Conservation (phyloP, 1,140 invertebrate species). For the Calycopis cecrops region DNA sequence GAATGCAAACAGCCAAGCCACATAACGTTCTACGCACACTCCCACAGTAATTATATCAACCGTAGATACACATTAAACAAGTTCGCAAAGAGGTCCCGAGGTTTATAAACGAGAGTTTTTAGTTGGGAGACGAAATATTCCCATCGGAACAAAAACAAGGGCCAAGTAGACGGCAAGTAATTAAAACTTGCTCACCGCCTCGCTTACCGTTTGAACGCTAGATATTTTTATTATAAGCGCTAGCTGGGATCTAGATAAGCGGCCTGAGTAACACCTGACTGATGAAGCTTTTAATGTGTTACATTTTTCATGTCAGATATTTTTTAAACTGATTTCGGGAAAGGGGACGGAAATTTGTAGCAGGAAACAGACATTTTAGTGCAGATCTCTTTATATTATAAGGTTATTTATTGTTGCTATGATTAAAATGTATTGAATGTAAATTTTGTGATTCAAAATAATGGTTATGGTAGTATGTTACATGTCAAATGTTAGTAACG, state of each 20-base stretch:
- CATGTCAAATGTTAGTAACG: too few species aligned
- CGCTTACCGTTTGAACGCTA: not conserved
- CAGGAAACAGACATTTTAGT: too few species aligned
- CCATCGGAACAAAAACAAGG: slow-evolving; percentile 42
- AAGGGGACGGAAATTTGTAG: too few species aligned
- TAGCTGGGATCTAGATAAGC: too few species aligned
- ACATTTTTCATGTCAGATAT: too few species aligned
- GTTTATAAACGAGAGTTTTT: slow-evolving; percentile 60
- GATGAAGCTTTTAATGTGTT: slow-evolving; percentile 24
- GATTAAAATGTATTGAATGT: too few species aligned
- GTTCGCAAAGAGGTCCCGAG: slow-evolving; percentile 34
- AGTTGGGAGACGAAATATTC: slow-evolving; percentile 49
- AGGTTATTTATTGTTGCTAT: too few species aligned
- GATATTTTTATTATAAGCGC: too few species aligned
- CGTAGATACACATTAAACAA: slow-evolving; percentile 31
- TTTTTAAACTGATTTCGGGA: too few species aligned
- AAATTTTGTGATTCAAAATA: too few species aligned
- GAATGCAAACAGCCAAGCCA: not conserved
- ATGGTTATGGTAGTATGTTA: too few species aligned
- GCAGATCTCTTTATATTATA: too few species aligned
- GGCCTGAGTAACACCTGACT: slow-evolving; percentile 29
- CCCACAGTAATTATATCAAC: slow-evolving; percentile 24
- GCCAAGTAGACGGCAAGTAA: slow-evolving; percentile 48
- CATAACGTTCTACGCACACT: slow-evolving; percentile 18
- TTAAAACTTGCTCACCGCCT: slow-evolving; percentile 52